Evolutionary conservation across 2,888 invertebrate genomes (phyloP).

Genomic region (Helicoverpa assulta): DNA sequence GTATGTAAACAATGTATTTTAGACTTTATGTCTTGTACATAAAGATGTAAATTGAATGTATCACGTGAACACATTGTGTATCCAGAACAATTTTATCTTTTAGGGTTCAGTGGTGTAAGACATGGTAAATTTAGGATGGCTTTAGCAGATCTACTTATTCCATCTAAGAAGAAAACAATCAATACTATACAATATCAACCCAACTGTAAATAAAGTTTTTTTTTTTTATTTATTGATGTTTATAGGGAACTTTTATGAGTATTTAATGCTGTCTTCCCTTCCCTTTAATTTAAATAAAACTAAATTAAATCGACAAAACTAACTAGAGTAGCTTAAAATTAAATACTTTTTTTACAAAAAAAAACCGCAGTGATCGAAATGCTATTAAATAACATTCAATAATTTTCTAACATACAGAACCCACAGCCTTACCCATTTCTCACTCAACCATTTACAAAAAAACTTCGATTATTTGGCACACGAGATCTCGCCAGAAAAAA

Average conservation of each 20-base stretch:
- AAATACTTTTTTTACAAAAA: no score
- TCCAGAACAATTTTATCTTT: constrained; percentile 46
- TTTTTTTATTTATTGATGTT: no score
- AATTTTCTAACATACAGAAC: constrained; percentile 32
- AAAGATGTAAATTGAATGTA: constrained; percentile 30
- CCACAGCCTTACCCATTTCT: neutral
- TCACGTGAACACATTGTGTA: constrained; percentile 23
- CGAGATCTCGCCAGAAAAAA: constrained; percentile 40
- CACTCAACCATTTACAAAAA: constrained; percentile 25
- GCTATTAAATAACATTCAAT: no score
- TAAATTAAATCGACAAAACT: no score
- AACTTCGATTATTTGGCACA: constrained; percentile 65
- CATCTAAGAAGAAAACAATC: no score
- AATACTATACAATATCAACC: no score
- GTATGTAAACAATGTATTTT: constrained; percentile 24
- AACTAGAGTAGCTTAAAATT: no score
- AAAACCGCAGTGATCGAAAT: no score
- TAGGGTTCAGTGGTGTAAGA: constrained; percentile 28
- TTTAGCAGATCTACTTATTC: neutral
- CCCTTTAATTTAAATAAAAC: no score
- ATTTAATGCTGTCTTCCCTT: no score
- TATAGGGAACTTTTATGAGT: no score
- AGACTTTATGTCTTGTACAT: constrained; percentile 27
- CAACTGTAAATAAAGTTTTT: no score
- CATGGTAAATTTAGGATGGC: neutral